A percentile compares a stretch with the other conserved stretches of the same genome.
Evolutionary conservation across 2,797 vertebrate species (phyloP).

Genomic region (Megalops cyprinoides): DNA sequence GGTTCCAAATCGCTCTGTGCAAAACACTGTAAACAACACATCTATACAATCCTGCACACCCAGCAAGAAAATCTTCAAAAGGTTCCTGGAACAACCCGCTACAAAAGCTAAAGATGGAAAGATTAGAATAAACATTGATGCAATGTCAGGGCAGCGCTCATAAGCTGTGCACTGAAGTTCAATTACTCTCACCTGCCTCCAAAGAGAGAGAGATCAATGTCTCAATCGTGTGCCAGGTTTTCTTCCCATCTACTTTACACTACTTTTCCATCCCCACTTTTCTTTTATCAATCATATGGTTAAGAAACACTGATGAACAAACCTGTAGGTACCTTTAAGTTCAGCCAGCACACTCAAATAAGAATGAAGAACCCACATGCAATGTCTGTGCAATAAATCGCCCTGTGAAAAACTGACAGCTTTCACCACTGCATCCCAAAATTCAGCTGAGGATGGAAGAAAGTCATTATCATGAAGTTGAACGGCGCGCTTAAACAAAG

Average conservation of each 20-base stretch:
- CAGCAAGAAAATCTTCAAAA: not conserved
- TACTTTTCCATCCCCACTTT: no score
- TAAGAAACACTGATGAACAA: not conserved
- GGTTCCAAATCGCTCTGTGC: not conserved
- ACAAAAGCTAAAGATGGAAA: not conserved
- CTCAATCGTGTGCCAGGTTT: no score
- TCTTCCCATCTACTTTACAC: no score
- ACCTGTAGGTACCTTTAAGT: not conserved
- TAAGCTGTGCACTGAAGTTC: not conserved
- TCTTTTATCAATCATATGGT: not conserved
- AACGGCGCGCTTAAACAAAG: not conserved
- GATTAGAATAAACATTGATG: not conserved
- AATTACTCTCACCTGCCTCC: no score
- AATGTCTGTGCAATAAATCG: not conserved
- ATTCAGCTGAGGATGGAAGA: not conserved
- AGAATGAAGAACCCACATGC: not conserved
- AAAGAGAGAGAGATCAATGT: no score
- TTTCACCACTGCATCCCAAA: not conserved
- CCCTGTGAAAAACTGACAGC: not conserved
- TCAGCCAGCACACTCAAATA: not conserved
- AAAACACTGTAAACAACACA: not conserved
- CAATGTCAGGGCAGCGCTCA: not conserved
- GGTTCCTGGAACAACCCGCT: constrained; percentile 9
- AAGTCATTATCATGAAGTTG: not conserved
- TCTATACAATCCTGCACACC: not conserved